Percentiles rank a stretch among this genome's conserved stretches.
phyloP scores from a whole-genome alignment of 2,113 vertebrate species.

The Axis porcinus region DNA sequence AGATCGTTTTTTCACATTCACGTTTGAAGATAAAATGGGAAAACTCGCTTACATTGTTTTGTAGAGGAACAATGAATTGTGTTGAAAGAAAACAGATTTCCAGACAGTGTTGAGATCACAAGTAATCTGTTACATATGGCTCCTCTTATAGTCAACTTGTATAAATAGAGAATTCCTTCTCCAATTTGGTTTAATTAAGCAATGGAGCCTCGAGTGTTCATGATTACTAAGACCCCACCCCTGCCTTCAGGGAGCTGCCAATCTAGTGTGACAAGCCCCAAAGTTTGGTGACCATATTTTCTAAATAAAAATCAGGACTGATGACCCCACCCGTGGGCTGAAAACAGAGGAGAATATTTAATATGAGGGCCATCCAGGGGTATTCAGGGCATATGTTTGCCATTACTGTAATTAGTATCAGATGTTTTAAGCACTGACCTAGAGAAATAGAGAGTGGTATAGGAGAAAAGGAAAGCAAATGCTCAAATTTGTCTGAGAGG shows the following conservation, averaged over 20 bases:
- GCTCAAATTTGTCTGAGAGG: neutral
- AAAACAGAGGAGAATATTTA: neutral
- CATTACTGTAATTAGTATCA: constrained; percentile 53
- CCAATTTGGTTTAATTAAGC: constrained; percentile 32
- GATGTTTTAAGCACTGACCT: constrained; percentile 37
- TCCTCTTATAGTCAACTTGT: constrained; percentile 12
- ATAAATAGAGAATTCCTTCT: constrained; percentile 41
- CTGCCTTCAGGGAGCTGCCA: constrained; percentile 23
- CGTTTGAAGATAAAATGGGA: neutral
- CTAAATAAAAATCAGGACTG: constrained; percentile 14
- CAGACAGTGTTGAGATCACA: constrained; percentile 45
- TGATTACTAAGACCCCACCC: neutral
- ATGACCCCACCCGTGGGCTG: neutral
- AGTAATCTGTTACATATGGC: constrained; percentile 51
- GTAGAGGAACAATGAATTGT: constrained; percentile 34
- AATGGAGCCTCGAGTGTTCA: neutral
- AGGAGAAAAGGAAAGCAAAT: neutral
- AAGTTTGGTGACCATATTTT: neutral
- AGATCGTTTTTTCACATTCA: neutral
- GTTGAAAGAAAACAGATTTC: constrained; percentile 56
- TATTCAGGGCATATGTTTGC: constrained; percentile 31
- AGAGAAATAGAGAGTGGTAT: neutral
- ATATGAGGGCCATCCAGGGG: neutral
- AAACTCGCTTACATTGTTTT: constrained; percentile 10
- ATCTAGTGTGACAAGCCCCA: neutral